Evolutionary conservation across 2,113 vertebrate genomes (phyloP), one percentile per base, ranked within the genome.

Genomic region (Antidorcas marsupialis): DNA sequence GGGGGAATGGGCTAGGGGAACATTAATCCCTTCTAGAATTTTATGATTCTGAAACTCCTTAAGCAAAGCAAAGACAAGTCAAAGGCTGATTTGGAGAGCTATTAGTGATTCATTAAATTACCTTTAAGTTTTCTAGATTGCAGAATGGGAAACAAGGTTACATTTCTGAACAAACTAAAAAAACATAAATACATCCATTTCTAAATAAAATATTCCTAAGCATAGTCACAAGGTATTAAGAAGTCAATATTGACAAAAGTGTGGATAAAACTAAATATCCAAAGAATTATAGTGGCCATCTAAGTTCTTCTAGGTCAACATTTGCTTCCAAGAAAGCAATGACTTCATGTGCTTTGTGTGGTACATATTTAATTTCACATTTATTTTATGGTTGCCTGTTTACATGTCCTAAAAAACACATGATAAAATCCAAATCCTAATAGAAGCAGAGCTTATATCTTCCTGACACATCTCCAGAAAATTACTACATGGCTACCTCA

Each of bases 361-460:
- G 4, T 88, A 95, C 84, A 14, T 81, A 83, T 43, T 50, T 85
- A 89, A 90, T 50, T 91, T 97, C 67, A 92, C 60, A 71, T 87
- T 87, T 91, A 50, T 87, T 94, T 94, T 97, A 74, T 91, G 62
- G 25, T 64, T 47, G 11, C 19, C 36, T 93, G 21, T 8, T 79
- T 93, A 52, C 76, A 16, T 86, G 50, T 94, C 89, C 47, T 95
- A 94, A 96, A 82, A 81, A 50, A 95, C 55, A 95, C 39, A 89
- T 59, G 50, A 83, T 52, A 33, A 97, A 97, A 89, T 89, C 67
- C 64, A 91, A 94, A 96, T 93, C 21, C 25, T 95, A 91, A 89
- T 76, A 87, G 53, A 91, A 94, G 10, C 83, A 59, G 60, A 94
- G 28, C 19, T 96, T 94, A 71, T 52, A 62, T 83, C 78, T 91